These are phyloP conservation scores for Trissonchulus latispiculum DNA, from an alignment of 2,888 invertebrate species.

Conservation along the genomic window DNA sequence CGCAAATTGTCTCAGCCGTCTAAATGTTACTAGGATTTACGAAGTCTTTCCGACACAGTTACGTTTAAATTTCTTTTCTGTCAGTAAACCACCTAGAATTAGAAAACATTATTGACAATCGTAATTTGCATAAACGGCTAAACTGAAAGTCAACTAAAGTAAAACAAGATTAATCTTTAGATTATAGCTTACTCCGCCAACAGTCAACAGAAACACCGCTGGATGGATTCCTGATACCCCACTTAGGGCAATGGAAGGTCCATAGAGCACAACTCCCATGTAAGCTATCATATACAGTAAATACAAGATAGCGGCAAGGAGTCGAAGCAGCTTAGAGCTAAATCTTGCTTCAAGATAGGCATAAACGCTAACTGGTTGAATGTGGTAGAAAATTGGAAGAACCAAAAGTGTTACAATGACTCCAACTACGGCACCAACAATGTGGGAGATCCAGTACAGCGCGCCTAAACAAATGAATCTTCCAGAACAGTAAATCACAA, in stretches of 20 bases:
- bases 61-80: too few species aligned
- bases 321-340: constrained; percentile 10
- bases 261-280: constrained; percentile 23
- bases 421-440: not conserved
- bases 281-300: constrained; percentile 19
- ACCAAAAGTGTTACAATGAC: constrained; percentile 2
- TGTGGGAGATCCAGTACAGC: not conserved
- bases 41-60: too few species aligned
- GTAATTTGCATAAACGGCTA: too few species aligned
- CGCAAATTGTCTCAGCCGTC: too few species aligned
- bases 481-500: too few species aligned
- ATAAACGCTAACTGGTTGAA: constrained; percentile 18
- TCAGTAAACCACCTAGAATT: too few species aligned
- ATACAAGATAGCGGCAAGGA: constrained; percentile 17
- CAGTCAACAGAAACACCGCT: constrained; percentile 8
- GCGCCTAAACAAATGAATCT: too few species aligned
- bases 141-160: too few species aligned
- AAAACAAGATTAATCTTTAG: too few species aligned
- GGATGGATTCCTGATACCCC: constrained; percentile 18
- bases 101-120: too few species aligned
- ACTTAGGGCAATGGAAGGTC: constrained; percentile 21
- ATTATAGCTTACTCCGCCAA: too few species aligned
- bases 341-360: constrained; percentile 23
- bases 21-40: too few species aligned
- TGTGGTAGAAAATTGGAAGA: constrained; percentile 23